Conservation (phyloP, 2,888 invertebrate species). For the Xestia sexstrigata region DNA sequence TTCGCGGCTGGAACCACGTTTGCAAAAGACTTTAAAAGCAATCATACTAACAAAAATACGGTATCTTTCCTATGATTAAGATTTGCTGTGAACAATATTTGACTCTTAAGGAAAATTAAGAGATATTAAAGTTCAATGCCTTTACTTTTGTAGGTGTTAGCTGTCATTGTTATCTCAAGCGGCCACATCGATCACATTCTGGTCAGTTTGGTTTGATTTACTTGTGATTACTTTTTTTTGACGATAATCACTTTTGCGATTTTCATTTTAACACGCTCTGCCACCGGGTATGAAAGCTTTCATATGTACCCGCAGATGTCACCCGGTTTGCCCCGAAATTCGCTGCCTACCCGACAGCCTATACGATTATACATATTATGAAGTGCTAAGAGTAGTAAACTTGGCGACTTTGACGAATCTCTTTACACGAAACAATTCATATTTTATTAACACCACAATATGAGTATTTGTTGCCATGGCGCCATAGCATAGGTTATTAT, state of each 20-base stretch:
- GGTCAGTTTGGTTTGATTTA: slow-evolving; percentile 2
- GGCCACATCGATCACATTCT: slow-evolving; percentile 4
- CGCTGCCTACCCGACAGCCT: background rate
- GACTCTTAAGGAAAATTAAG: background rate
- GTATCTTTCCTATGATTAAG: background rate
- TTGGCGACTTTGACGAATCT: background rate
- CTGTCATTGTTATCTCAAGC: background rate
- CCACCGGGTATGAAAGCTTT: background rate
- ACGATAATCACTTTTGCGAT: background rate
- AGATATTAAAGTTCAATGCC: background rate
- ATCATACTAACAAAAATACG: background rate
- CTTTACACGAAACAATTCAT: background rate
- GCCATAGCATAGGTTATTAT: background rate
- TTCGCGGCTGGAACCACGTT: background rate
- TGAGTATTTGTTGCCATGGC: background rate
- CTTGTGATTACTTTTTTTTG: background rate
- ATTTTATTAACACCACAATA: background rate
- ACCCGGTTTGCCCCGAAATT: background rate
- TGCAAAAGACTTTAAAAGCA: background rate
- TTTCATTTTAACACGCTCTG: background rate
- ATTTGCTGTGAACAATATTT: slow-evolving; percentile 6
- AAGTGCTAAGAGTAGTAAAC: background rate
- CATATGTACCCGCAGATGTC: background rate
- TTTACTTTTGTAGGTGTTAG: background rate
- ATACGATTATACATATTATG: background rate